These are phyloP conservation scores for Micropoecilia bifurca DNA, from an alignment of 2,797 vertebrate genomes.

Conservation along the genomic window DNA sequence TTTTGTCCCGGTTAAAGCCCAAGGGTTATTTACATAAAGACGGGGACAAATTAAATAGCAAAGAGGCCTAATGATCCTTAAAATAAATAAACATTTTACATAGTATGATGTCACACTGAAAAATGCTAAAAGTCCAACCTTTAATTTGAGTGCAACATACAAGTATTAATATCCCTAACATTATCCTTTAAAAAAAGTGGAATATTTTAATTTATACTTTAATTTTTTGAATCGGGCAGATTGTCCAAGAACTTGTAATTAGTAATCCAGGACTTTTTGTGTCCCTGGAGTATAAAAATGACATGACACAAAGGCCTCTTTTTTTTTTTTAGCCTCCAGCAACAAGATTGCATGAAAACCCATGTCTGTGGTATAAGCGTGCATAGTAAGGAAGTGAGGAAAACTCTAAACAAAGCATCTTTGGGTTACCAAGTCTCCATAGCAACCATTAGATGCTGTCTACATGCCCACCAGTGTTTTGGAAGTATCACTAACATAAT, in stretches of 20 bases:
- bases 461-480: not conserved
- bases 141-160: not conserved
- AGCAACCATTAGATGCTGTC: not conserved
- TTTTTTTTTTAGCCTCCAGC: not conserved
- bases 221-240: not conserved
- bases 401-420: not conserved
- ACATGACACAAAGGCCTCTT: not conserved
- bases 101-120: not conserved
- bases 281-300: not conserved
- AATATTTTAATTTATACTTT: not conserved
- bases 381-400: not conserved
- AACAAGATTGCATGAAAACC: not conserved
- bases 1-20: not conserved
- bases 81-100: not conserved
- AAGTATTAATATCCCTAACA: not conserved
- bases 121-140: not conserved
- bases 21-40: not conserved
- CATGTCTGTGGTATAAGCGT: not conserved
- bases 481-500: not conserved
- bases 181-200: not conserved
- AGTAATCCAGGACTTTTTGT: not conserved
- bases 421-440: not conserved
- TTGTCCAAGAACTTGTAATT: not conserved
- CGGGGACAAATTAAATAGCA: not conserved
- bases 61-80: not conserved